phyloP scores from a whole-genome alignment of 2,113 vertebrate species.

The Sturnus vulgaris region DNA sequence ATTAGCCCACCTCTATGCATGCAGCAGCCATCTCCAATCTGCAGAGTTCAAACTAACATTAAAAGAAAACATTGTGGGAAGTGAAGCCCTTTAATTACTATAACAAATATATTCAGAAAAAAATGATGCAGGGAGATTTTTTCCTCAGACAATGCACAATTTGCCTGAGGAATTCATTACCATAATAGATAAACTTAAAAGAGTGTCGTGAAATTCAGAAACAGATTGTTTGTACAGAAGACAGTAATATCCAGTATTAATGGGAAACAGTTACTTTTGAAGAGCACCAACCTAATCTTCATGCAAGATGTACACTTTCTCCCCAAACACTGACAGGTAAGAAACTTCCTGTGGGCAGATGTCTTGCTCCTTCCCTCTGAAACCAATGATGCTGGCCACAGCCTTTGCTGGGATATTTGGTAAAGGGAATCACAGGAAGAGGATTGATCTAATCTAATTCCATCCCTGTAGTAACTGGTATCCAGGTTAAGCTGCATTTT shows the following conservation, averaged over 20 bases:
- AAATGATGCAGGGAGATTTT: neutral
- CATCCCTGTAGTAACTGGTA: neutral
- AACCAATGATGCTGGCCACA: neutral
- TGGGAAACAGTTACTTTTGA: neutral
- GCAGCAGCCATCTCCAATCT: neutral
- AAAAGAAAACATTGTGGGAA: neutral
- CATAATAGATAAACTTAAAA: conserved; percentile 14
- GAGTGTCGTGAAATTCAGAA: neutral
- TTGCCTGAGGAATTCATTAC: conserved; percentile 18
- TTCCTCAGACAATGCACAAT: neutral
- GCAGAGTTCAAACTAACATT: neutral
- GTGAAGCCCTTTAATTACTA: neutral
- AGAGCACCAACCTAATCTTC: neutral
- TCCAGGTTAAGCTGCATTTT: neutral
- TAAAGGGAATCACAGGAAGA: neutral
- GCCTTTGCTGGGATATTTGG: neutral
- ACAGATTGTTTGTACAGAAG: neutral
- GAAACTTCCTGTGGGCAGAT: neutral
- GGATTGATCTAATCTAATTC: neutral
- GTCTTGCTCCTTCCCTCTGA: neutral
- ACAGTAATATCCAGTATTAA: neutral
- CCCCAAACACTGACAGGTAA: neutral
- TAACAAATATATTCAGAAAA: conserved; percentile 11
- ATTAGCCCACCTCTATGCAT: neutral
- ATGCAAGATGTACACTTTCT: neutral